Evolutionary conservation across 2,888 invertebrate genomes (phyloP).

Genomic region (Hermodice carunculata): DNA sequence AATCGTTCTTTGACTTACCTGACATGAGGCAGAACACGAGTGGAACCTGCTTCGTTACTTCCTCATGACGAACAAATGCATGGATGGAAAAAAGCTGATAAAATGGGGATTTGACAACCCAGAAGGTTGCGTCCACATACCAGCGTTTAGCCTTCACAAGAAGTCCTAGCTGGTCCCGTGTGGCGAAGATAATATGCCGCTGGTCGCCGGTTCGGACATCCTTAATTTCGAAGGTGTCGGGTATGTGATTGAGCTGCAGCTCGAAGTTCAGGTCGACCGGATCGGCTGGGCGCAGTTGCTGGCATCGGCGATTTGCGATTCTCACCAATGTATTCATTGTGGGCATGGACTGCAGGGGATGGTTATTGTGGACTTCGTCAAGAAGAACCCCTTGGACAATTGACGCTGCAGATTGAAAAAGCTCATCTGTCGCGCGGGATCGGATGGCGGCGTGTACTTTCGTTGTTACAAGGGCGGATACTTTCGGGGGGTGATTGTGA

Average conservation of each 20-base stretch:
- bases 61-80: conserved; percentile 2
- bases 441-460: no score
- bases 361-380: no score
- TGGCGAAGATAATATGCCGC: conserved; percentile 15
- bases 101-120: conserved; percentile 22
- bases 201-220: background rate
- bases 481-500: no score
- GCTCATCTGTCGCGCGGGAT: no score
- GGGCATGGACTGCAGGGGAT: no score
- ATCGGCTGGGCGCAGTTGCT: background rate
- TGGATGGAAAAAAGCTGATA: conserved; percentile 13
- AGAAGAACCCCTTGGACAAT: no score
- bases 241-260: background rate
- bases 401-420: no score
- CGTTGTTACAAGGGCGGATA: no score
- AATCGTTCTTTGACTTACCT: conserved; percentile 1
- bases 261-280: background rate
- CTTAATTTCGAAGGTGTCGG: background rate
- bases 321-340: no score
- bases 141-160: conserved; percentile 5
- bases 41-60: conserved; percentile 13
- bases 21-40: conserved; percentile 16
- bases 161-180: background rate
- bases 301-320: no score
- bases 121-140: conserved; percentile 23